phyloP scores from a whole-genome alignment of 2,113 vertebrate genomes.

The human region GRCh38 chrX:109636501-109637000 shows the following conservation, averaged over 20 bases:
- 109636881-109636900: too few relatives aligned
- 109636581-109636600: not conserved
- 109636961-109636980: conserved; percentile 95
- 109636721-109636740: not conserved
- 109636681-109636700: not conserved
- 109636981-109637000: conserved; percentile 95
- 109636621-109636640: not conserved
- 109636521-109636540: not conserved
- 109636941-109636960: conserved; percentile 99
- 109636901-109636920: conserved; percentile 85
- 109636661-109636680: not conserved
- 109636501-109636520: not conserved
- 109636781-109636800: not conserved
- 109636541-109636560: not conserved
- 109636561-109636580: not conserved
- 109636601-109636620: conserved; percentile 12
- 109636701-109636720: not conserved
- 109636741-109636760: not conserved
- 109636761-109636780: not conserved
- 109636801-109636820: not conserved
- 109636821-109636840: conserved; percentile 97
- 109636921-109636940: conserved; percentile 98
- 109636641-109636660: not conserved
- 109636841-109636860: conserved; percentile 95
- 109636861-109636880: conserved; percentile 87